These are phyloP conservation scores for Istiophorus platypterus DNA, from an alignment of 2,113 vertebrate genomes.

Conservation along the genomic window DNA sequence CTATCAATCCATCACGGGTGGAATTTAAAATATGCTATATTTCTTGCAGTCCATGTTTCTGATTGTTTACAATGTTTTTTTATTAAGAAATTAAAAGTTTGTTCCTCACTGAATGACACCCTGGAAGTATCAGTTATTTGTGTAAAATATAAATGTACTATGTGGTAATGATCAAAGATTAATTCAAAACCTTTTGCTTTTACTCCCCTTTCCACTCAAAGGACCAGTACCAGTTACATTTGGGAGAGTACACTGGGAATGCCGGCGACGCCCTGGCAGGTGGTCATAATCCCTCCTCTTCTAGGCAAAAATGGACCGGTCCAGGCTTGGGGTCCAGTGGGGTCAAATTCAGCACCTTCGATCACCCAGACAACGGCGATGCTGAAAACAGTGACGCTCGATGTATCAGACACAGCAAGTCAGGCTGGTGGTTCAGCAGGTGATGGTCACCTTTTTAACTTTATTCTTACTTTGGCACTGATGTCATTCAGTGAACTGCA, in stretches of 20 bases:
- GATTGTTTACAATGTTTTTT: not conserved
- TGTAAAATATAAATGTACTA: not conserved
- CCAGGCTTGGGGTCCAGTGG: not conserved
- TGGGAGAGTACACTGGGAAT: constrained; percentile 69
- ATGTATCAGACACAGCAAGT: constrained; percentile 68
- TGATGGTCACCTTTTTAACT: not conserved
- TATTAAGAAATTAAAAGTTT: not conserved
- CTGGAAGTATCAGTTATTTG: not conserved
- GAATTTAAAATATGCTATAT: not conserved
- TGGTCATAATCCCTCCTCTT: not conserved
- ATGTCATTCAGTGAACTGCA: not conserved
- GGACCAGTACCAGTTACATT: constrained; percentile 75
- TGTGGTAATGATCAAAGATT: not conserved
- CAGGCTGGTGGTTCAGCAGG: constrained; percentile 81
- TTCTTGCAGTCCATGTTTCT: not conserved
- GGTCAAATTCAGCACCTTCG: constrained; percentile 77
- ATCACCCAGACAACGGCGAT: constrained; percentile 27
- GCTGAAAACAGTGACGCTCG: not conserved
- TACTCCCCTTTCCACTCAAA: not conserved
- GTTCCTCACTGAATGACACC: not conserved
- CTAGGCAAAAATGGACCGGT: not conserved
- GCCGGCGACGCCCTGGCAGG: constrained; percentile 61
- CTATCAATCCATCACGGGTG: not conserved
- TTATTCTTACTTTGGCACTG: not conserved
- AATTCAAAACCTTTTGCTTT: not conserved